Conservation (phyloP, 2,797 vertebrate genomes). For the Enteromius unitaeniatus region DNA sequence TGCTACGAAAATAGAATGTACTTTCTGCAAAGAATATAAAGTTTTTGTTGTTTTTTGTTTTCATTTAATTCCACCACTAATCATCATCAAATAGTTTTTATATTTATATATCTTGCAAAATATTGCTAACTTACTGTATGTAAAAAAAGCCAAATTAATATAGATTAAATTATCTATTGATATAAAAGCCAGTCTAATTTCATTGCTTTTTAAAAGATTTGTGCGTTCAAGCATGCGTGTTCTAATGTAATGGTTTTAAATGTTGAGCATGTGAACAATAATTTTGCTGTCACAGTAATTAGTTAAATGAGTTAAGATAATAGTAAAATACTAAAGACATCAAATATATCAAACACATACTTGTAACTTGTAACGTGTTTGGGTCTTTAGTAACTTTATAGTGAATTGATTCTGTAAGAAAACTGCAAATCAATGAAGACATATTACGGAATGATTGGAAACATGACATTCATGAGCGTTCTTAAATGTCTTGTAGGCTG, state of each 20-base stretch:
- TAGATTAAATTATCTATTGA: neutral
- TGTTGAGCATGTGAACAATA: neutral
- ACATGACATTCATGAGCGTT: neutral
- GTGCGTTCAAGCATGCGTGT: neutral
- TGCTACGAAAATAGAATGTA: neutral
- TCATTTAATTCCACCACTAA: neutral
- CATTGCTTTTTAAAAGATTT: neutral
- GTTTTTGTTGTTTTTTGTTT: neutral
- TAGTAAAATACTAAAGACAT: neutral
- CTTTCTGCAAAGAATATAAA: neutral
- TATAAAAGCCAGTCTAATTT: neutral
- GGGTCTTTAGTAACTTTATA: neutral
- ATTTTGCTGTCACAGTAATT: neutral
- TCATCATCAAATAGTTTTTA: neutral
- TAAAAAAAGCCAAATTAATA: neutral
- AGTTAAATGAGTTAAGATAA: neutral
- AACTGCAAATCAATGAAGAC: neutral
- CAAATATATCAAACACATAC: neutral
- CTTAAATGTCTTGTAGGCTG: conserved; percentile 1
- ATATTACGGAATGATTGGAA: neutral
- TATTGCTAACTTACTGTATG: neutral
- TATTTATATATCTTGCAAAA: neutral
- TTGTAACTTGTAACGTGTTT: neutral
- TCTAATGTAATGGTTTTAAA: neutral
- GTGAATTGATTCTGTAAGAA: neutral